A percentile compares a stretch with the other conserved stretches of the same genome.
Conservation (phyloP, 2,113 vertebrate genomes). For the Scopus umbretta region DNA sequence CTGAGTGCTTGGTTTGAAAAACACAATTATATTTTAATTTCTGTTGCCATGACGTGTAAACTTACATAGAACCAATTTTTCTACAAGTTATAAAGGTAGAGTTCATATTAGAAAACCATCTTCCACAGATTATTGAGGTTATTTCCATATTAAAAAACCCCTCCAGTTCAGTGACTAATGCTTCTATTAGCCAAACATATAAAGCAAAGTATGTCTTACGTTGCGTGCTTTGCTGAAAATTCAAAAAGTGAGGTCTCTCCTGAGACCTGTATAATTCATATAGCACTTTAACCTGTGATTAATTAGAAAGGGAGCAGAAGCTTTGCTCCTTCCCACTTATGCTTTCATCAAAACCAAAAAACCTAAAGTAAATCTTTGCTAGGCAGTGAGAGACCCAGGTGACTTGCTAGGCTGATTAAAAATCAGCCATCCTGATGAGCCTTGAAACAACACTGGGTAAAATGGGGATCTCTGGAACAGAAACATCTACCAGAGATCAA, state of each 20-base stretch:
- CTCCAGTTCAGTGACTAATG: background rate
- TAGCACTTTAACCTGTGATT: slow-evolving; percentile 25
- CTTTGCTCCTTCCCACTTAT: background rate
- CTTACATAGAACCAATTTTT: background rate
- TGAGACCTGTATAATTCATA: background rate
- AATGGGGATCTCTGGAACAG: accelerated
- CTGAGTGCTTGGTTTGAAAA: background rate
- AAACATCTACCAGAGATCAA: background rate
- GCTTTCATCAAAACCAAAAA: slow-evolving; percentile 31
- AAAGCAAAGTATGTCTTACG: background rate
- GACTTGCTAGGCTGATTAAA: slow-evolving; percentile 16
- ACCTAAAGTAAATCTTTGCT: slow-evolving; percentile 30
- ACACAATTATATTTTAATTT: background rate
- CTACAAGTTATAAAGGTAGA: background rate
- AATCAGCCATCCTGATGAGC: background rate
- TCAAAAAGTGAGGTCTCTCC: background rate
- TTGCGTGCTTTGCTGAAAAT: background rate
- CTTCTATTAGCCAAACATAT: background rate
- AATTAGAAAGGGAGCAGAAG: slow-evolving; percentile 27
- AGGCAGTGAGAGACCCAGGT: background rate
- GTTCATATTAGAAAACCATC: background rate
- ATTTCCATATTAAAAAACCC: background rate
- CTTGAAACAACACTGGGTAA: background rate
- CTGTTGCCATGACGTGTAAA: background rate
- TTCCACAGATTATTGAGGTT: background rate